Evolutionary conservation across 2,797 vertebrate species (phyloP), one percentile per base, ranked within the genome.

Genomic region (Scleropages formosus): DNA sequence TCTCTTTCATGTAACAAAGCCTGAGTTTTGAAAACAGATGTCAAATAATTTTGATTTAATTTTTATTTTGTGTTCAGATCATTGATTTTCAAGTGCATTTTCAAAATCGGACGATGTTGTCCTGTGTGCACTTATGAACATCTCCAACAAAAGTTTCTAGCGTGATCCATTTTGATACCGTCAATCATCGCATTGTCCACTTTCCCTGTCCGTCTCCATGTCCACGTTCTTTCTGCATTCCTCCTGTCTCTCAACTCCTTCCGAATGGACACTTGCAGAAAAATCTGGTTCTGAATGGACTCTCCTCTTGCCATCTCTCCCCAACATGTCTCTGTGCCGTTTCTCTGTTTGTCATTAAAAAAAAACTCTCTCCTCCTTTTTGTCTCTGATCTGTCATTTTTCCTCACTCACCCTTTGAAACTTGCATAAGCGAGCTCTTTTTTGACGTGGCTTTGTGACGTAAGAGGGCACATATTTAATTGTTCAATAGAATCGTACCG

Each of bases 261-360:
- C 53, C 18, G 2, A 12, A 1, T 56, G 9, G 11, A 2, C 53
- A 6, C 18, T 4, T 61, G 4, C n/a, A n/a, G n/a, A n/a, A n/a
- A n/a, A n/a, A n/a, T n/a, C 18, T 18, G 49, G 8, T 39, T 6
- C 6, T 6, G 31, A 39, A 39, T 2, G 31, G 18, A 61, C n/a
- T 44, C 18, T 73, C 58, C 15, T 73, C 39, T 31, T 39, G 8
- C n/a, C 60, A 31, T 44, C 51, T 61, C 27, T 10, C 62, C 8
- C 47, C 18, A n/a, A 10, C 16, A 22, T 47, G 39, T 72, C 39
- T 46, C 61, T 47, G n/a, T 47, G 46, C 31, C 62, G 9, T 63
- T 3, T 67, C 39, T 47, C 39, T 60, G 67, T 73, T 73, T 20
- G 49, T 77, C 76, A 73, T 73, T 31, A 47, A 77, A 77, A 77